Conservation (phyloP, 2,888 invertebrate species). For the Cordilura impudica region DNA sequence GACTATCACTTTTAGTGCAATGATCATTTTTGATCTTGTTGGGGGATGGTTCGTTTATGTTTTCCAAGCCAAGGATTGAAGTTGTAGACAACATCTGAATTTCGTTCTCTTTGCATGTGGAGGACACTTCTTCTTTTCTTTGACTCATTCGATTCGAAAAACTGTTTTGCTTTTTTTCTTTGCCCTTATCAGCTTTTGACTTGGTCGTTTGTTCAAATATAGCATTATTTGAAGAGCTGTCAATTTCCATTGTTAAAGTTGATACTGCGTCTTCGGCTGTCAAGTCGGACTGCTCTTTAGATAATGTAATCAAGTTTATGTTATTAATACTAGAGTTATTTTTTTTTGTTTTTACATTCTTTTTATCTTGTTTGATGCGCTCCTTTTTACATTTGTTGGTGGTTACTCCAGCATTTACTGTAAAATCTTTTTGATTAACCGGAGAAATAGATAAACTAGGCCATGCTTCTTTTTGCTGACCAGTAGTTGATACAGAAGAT, state of each 20-base stretch:
- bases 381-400: slow-evolving; percentile 68
- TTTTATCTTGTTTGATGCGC: slow-evolving; percentile 78
- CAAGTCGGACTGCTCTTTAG: slow-evolving; percentile 67
- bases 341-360: slow-evolving; percentile 78
- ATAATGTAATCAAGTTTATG: slow-evolving; percentile 58
- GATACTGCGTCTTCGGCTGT: slow-evolving; percentile 30
- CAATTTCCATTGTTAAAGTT: slow-evolving; percentile 59
- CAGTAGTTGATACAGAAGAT: slow-evolving; percentile 53
- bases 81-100: background rate
- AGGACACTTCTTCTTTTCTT: slow-evolving; percentile 17
- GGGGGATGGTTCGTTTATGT: slow-evolving; percentile 3
- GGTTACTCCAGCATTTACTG: slow-evolving; percentile 53
- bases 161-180: slow-evolving; percentile 1
- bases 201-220: slow-evolving; percentile 8
- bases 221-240: slow-evolving; percentile 32
- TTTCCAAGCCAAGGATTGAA: slow-evolving; percentile 8
- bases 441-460: slow-evolving; percentile 83
- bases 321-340: slow-evolving; percentile 69
- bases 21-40: slow-evolving; percentile 22
- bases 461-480: slow-evolving; percentile 85
- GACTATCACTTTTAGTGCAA: slow-evolving; percentile 57
- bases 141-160: slow-evolving; percentile 21
- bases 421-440: slow-evolving; percentile 72
- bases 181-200: slow-evolving; percentile 36
- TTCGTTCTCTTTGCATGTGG: slow-evolving; percentile 13